Evolutionary conservation across 2,797 vertebrate genomes (phyloP).

Genomic region (Holocentrus rufus): DNA sequence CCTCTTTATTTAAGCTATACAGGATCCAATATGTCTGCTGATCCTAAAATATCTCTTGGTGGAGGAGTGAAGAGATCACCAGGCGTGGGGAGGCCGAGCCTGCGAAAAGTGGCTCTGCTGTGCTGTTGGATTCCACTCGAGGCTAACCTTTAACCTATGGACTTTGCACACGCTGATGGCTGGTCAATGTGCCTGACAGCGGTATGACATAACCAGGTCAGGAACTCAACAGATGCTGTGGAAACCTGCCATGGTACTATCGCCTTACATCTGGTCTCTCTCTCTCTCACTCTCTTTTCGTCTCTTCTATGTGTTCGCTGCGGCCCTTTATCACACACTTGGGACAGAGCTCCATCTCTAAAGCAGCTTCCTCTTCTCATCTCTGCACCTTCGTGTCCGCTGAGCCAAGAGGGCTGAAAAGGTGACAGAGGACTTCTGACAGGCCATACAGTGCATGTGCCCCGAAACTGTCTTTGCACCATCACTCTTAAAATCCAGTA

Average conservation of each 20-base stretch:
- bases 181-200: conserved; percentile 41
- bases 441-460: conserved; percentile 44
- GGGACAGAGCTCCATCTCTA: conserved; percentile 17
- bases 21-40: background rate
- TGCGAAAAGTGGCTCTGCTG: conserved; percentile 25
- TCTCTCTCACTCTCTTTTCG: conserved; percentile 2
- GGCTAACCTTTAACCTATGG: conserved; percentile 36
- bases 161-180: conserved; percentile 45
- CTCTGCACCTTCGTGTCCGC: background rate
- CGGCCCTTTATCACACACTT: conserved; percentile 15
- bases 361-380: conserved; percentile 5
- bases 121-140: conserved; percentile 11
- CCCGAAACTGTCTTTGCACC: conserved; percentile 26
- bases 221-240: conserved; percentile 31
- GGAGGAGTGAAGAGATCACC: conserved; percentile 11
- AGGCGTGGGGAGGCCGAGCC: background rate
- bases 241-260: conserved; percentile 32
- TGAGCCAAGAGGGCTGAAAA: conserved; percentile 28
- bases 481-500: conserved; percentile 54
- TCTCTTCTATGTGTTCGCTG: background rate
- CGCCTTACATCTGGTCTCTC: conserved; percentile 37
- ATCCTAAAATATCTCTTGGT: conserved; percentile 24
- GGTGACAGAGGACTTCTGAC: conserved; percentile 49
- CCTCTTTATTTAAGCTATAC: conserved; percentile 13
- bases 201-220: conserved; percentile 55